phyloP scores from a whole-genome alignment of 1,140 invertebrate species.

The Trichogramma pretiosum region DNA sequence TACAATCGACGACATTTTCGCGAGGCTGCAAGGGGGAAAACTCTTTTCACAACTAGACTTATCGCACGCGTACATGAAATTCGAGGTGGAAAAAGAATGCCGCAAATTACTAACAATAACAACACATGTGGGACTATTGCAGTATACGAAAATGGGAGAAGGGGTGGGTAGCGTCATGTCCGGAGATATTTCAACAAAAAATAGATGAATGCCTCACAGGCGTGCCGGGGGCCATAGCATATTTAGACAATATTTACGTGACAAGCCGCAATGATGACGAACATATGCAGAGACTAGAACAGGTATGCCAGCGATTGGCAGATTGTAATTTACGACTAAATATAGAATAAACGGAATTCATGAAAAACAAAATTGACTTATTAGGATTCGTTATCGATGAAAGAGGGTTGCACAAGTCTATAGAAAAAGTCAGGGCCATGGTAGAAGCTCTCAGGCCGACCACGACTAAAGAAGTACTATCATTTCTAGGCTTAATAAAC shows the following conservation, averaged over 20 bases:
- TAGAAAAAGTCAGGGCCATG: slow-evolving; percentile 20
- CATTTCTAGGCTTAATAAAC: slow-evolving; percentile 19
- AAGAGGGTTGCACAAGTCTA: slow-evolving; percentile 22
- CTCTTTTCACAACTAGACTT: not conserved
- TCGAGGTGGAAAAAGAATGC: not conserved
- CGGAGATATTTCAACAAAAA: slow-evolving; percentile 1
- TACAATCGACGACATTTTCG: not conserved
- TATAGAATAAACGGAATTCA: slow-evolving; percentile 17
- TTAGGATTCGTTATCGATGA: slow-evolving; percentile 27
- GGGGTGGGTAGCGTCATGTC: not conserved
- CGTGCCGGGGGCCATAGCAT: slow-evolving; percentile 12
- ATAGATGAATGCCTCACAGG: slow-evolving; percentile 16
- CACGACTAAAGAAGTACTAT: slow-evolving; percentile 10
- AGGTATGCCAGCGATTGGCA: slow-evolving; percentile 15
- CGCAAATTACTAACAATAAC: not conserved
- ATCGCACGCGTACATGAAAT: not conserved
- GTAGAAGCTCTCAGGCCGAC: slow-evolving; percentile 16
- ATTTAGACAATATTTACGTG: slow-evolving; percentile 19
- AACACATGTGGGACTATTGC: not conserved
- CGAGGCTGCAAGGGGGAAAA: not conserved
- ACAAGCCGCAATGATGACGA: slow-evolving; percentile 11
- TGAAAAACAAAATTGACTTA: slow-evolving; percentile 11
- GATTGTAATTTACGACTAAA: slow-evolving; percentile 15
- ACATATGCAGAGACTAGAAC: slow-evolving; percentile 7
- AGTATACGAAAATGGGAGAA: slow-evolving; percentile 1